These are phyloP conservation scores for Leptonema lineaticorne DNA, from an alignment of 1,140 invertebrate genomes.

Conservation along the genomic window DNA sequence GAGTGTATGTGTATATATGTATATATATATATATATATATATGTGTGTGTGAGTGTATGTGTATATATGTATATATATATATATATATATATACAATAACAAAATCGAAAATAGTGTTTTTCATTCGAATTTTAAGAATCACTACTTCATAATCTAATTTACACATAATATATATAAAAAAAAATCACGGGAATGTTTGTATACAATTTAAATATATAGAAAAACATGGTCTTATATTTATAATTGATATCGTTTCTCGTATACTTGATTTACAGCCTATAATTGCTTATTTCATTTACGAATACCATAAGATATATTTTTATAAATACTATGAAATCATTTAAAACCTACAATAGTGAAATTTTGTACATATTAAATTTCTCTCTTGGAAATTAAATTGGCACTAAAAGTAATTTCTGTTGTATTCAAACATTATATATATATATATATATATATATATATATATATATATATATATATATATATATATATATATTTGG, in stretches of 20 bases:
- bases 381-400: constrained; percentile 19
- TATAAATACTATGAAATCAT: neutral
- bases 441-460: too few relatives aligned
- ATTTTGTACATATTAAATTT: constrained; percentile 12
- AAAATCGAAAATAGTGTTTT: too few relatives aligned
- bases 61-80: too few relatives aligned
- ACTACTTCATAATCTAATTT: too few relatives aligned
- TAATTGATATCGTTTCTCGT: constrained; percentile 12
- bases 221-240: neutral
- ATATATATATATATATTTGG: constrained; percentile 32
- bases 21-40: too few relatives aligned
- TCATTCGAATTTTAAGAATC: too few relatives aligned
- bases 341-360: neutral
- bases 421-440: constrained; percentile 21
- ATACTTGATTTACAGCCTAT: constrained; percentile 21
- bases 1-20: too few relatives aligned
- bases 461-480: constrained; percentile 23
- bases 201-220: neutral
- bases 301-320: constrained; percentile 14
- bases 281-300: neutral
- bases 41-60: too few relatives aligned
- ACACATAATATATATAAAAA: too few relatives aligned
- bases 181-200: neutral
- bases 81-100: too few relatives aligned
- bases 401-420: constrained; percentile 27